Base-by-base conservation (phyloP, 2,888 invertebrate species). In the Acleris sparsana region DNA sequence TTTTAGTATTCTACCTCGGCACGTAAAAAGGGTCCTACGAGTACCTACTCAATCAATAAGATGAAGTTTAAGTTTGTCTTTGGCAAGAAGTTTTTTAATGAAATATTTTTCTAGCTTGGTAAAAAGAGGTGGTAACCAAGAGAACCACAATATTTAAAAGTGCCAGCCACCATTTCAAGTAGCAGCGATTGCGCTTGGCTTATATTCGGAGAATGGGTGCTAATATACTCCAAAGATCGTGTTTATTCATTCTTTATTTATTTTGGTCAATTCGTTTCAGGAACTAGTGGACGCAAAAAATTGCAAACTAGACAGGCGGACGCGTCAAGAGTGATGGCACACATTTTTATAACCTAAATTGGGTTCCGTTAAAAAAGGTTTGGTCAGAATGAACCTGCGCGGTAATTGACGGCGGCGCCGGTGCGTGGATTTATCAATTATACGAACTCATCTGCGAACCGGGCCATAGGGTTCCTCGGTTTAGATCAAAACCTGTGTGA, bases 401-500 rank as follows among this genome's bases (percentile, higher is more conserved):
- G 20, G 65, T 65, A 65, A 65, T 61, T 56, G 65, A 61, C 55
- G 51, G 22, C 55, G 51, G 49, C 48, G 29, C 53, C 29, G 59
- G 39, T 16, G 43, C 16, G 9, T 22, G 60, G 62, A 66, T 66
- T 66, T 57, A 66, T 66, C 60, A 65, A 66, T 66, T 66, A 57
- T 46, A 62, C 33, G 51, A 62, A 52, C 62, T 66, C 66, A 66
- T 66, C 61, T 57, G 61, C 46, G 62, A 53, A 56, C 61, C 61
- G 9, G 39, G 57, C 25, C 55, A 55, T 51, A 60, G 55, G 65
- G 49, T 33, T 56, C 39, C 53, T 64, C 64, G 22, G 55, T 60
- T 65, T 55, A 61, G 65, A 65, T 61, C 61, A 65, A 61, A 65
- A 65, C 61, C 65, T 60, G 65, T 61, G 29, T 55, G 59, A 64